phyloP scores from a whole-genome alignment of 2,888 invertebrate genomes.

The Flexamia atlantica region DNA sequence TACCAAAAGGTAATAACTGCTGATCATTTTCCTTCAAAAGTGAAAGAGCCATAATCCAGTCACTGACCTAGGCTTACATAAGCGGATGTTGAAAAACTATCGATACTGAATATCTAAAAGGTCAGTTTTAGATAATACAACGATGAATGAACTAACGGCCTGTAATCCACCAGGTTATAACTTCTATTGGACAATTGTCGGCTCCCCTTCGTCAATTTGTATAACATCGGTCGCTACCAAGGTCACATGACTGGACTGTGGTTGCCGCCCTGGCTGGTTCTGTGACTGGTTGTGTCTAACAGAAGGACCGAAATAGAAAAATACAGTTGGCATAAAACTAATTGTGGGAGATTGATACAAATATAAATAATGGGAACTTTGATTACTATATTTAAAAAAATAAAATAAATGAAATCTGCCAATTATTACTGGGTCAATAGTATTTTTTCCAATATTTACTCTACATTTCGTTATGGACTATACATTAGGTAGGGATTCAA shows the following conservation, averaged over 20 bases:
- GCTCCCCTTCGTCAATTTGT: slow-evolving; percentile 61
- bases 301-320: too few species aligned
- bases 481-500: too few species aligned
- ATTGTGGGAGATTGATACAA: too few species aligned
- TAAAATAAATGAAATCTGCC: too few species aligned
- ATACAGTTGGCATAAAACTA: too few species aligned
- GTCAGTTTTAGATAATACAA: slow-evolving; percentile 31
- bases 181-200: slow-evolving; percentile 61
- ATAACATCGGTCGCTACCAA: not conserved
- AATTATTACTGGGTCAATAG: too few species aligned
- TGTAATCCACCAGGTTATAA: slow-evolving; percentile 54
- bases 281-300: too few species aligned
- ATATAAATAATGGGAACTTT: too few species aligned
- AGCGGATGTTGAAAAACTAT: slow-evolving; percentile 28
- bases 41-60: not conserved
- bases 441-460: too few species aligned
- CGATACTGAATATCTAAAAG: slow-evolving; percentile 20
- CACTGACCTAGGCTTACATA: slow-evolving; percentile 46
- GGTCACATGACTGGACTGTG: slow-evolving; percentile 30
- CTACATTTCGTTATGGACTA: too few species aligned
- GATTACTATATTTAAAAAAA: too few species aligned
- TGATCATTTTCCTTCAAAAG: not conserved
- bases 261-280: not conserved
- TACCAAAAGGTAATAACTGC: not conserved
- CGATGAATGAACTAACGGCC: slow-evolving; percentile 42